phyloP scores from a whole-genome alignment of 2,888 invertebrate species.

The Cephus sareptanus region DNA sequence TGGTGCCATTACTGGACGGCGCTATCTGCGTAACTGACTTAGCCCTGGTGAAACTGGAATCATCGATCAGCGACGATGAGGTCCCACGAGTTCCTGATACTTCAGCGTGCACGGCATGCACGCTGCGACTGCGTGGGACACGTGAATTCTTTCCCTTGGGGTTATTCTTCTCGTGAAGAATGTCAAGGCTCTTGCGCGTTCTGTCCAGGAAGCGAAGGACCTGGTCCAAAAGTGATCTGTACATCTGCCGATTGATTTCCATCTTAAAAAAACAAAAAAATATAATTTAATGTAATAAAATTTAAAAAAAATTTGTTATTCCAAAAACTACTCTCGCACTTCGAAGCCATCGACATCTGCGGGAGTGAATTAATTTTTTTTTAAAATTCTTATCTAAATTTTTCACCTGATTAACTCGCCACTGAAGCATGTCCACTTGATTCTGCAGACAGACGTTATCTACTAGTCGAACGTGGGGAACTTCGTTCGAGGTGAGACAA shows the following conservation, averaged over 20 bases:
- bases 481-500: conserved; percentile 49
- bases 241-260: conserved; percentile 79
- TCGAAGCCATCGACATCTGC: too few relatives aligned
- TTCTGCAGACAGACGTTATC: conserved; percentile 74
- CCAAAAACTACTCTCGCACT: too few relatives aligned
- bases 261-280: conserved; percentile 66
- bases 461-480: conserved; percentile 65
- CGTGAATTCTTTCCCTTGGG: conserved; percentile 53
- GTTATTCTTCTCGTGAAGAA: conserved; percentile 62
- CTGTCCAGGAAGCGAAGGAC: conserved; percentile 77
- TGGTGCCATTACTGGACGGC: conserved; percentile 60
- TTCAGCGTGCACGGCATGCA: conserved; percentile 66
- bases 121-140: conserved; percentile 69
- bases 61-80: conserved; percentile 27
- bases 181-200: conserved; percentile 75
- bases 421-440: conserved; percentile 77
- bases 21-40: conserved; percentile 66
- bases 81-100: conserved; percentile 21
- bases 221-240: conserved; percentile 78
- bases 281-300: too few relatives aligned
- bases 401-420: conserved; percentile 79
- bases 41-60: conserved; percentile 59
- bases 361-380: too few relatives aligned
- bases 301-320: too few relatives aligned
- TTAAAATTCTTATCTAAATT: background rate